These are phyloP conservation scores for Corbicula japonica DNA, from an alignment of 2,888 invertebrate species.

Conservation along the genomic window DNA sequence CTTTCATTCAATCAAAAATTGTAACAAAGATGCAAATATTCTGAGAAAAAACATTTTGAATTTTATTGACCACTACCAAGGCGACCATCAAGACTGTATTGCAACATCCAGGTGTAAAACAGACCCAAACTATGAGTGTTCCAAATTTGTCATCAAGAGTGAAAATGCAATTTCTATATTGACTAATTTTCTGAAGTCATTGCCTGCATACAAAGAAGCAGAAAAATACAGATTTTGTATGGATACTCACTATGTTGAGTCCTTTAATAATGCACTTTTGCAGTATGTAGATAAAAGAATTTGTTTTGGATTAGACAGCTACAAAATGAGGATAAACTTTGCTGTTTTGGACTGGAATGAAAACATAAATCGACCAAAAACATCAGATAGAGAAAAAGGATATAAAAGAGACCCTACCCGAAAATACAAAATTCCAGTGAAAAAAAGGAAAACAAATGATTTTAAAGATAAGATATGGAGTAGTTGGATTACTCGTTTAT, in stretches of 20 bases:
- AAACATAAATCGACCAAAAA: conserved; percentile 9
- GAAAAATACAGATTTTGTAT: conserved; percentile 19
- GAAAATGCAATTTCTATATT: conserved; percentile 11
- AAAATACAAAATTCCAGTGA: background rate
- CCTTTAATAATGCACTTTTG: conserved; percentile 19
- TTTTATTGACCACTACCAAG: conserved; percentile 13
- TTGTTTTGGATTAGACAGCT: conserved; percentile 19
- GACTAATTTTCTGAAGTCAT: background rate
- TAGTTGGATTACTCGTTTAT: no score
- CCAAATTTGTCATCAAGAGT: conserved; percentile 1
- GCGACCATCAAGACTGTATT: conserved; percentile 1
- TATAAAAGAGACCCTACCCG: conserved; percentile 9
- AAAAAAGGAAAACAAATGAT: background rate
- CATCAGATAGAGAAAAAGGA: background rate
- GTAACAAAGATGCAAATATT: background rate
- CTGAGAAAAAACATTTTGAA: conserved; percentile 1
- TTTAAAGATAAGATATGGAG: no score
- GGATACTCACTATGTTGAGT: conserved; percentile 25
- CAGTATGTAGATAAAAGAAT: conserved; percentile 19
- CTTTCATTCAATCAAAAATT: conserved; percentile 9
- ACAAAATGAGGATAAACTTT: conserved; percentile 6
- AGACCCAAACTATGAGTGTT: conserved; percentile 22
- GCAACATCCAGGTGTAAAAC: conserved; percentile 16
- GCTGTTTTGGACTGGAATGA: conserved; percentile 29
- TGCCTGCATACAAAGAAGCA: conserved; percentile 15